Base-by-base conservation (phyloP, 2,797 vertebrate genomes). In the Tapera naevia region DNA sequence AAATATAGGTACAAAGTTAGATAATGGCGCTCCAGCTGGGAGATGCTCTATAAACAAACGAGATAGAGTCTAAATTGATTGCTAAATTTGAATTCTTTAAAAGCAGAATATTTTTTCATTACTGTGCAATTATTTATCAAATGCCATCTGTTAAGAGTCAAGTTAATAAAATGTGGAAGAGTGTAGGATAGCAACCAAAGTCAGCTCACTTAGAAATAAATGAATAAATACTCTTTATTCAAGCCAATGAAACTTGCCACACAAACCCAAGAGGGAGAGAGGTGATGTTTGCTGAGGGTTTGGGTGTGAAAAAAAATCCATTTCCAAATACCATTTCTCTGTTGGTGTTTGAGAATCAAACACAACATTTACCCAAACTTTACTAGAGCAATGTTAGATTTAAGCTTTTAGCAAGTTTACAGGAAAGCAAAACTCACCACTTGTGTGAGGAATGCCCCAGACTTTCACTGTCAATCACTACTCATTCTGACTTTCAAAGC, bases 121-220 rank as follows among this genome's bases (percentile, higher is more conserved):
- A 57, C 89, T 85, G 72, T 57, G 62, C 58, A 91, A 93, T 93
- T 92, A 93, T 95, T 97, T 82, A 88, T 86, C 95, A 91, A 91
- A 92, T 3, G 5, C 89, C 93, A 93, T 93, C 93, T 95, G 96
- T 67, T 94, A 87, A 91, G 65, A 96, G 66, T 71, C 76, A 86
- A 86, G 57, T 69, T 89, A 93, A 91, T 93, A 89, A 92, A 83
- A 89, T 75, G 64, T 45, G 48, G 85, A 94, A 84, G 91, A 88
- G 62, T 67, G 57, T 67, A 74, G 88, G 79, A 82, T 87, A 81
- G 76, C 58, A 95, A 90, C 53, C 48, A 76, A 91, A 95, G 56
- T 62, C n/a, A 94, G 53, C 56, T 86, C 10, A 37, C 92, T 93
- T 86, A 71, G 74, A 74, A 92, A 71, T 61, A 39, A 79, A 91